Evolutionary conservation across 2,113 vertebrate genomes (phyloP).

Genomic region (Egretta garzetta): DNA sequence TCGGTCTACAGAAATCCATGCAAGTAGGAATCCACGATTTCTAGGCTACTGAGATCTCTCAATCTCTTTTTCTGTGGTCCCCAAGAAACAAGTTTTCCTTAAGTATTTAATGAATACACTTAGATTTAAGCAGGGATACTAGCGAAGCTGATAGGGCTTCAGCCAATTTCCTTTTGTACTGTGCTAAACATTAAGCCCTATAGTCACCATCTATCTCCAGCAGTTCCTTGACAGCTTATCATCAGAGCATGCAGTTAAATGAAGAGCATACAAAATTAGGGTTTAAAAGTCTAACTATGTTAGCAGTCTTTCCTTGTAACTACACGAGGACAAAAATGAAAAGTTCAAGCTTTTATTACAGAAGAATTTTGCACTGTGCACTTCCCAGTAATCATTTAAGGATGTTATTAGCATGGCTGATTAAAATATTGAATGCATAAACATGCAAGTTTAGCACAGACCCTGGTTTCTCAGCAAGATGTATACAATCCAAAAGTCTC

Average conservation of each 20-base stretch:
- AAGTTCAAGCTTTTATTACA: background rate
- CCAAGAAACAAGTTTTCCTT: slow-evolving; percentile 25
- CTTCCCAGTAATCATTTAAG: background rate
- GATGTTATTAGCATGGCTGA: background rate
- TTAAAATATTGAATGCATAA: background rate
- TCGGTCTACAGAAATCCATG: slow-evolving; percentile 77
- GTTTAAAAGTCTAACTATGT: background rate
- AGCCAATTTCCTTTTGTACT: background rate
- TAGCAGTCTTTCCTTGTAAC: background rate
- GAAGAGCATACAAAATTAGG: background rate
- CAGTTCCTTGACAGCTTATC: background rate
- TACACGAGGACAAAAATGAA: background rate
- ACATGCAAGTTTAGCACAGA: background rate
- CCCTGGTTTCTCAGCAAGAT: background rate
- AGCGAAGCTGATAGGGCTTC: background rate
- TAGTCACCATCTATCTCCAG: background rate
- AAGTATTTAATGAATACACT: background rate
- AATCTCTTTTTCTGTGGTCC: slow-evolving; percentile 41
- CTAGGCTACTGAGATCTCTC: slow-evolving; percentile 48
- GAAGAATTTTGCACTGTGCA: background rate
- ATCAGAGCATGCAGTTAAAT: slow-evolving; percentile 14
- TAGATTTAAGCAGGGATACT: background rate
- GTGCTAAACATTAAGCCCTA: background rate
- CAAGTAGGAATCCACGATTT: slow-evolving; percentile 68
- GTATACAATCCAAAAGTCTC: background rate